Conservation (phyloP, 2,113 vertebrate genomes). For the Hiodon tergisus region DNA sequence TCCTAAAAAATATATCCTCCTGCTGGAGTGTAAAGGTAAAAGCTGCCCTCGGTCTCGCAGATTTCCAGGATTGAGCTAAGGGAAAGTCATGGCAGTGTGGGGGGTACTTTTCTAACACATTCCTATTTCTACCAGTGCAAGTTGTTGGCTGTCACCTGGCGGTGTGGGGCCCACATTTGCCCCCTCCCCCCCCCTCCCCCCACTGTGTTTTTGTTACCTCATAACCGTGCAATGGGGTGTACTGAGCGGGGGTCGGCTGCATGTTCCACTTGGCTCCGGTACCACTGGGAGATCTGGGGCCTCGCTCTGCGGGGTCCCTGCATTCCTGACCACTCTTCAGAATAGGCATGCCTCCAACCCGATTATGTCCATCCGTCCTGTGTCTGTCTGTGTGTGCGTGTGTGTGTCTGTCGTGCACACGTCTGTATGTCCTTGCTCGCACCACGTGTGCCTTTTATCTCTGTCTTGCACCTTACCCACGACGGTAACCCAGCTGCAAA, state of each 20-base stretch:
- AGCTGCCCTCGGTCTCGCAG: background rate
- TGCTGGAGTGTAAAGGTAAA: background rate
- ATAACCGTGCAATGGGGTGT: constrained; percentile 17
- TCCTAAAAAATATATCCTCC: too few species aligned
- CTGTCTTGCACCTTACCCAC: constrained; percentile 46
- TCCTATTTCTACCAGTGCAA: constrained; percentile 62
- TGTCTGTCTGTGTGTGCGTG: constrained; percentile 40
- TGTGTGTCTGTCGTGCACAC: constrained; percentile 31
- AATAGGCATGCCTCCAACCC: constrained; percentile 49
- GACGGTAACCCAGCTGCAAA: constrained; percentile 33
- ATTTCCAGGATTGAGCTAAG: constrained; percentile 8
- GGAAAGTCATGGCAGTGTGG: constrained; percentile 52
- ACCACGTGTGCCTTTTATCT: constrained; percentile 35
- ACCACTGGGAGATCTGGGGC: constrained; percentile 44
- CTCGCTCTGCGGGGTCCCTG: constrained; percentile 30
- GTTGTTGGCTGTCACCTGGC: constrained; percentile 53
- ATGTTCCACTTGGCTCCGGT: constrained; percentile 52
- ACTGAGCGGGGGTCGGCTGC: constrained; percentile 48
- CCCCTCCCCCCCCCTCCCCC: constrained; percentile 7
- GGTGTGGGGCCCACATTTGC: constrained; percentile 43
- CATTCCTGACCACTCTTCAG: constrained; percentile 45
- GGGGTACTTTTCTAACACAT: constrained; percentile 53
- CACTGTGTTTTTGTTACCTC: background rate
- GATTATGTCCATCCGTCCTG: constrained; percentile 38
- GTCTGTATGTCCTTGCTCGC: background rate